Evolutionary conservation across 2,113 vertebrate genomes (phyloP), one percentile per base, ranked within the genome.

Genomic region (Copsychus sechellarum): DNA sequence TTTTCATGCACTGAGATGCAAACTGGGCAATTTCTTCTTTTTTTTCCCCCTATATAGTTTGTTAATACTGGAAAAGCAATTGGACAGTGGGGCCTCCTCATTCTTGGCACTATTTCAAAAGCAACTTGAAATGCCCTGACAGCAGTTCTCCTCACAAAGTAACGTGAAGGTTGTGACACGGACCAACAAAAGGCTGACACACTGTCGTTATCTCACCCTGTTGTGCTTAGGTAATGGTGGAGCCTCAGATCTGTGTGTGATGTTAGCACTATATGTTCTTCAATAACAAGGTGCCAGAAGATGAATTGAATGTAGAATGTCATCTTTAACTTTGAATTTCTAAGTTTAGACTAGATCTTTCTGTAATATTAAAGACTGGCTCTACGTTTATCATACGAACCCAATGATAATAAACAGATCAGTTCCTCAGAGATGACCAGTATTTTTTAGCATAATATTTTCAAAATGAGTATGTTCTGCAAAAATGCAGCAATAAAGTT

Each of bases 51-150:
- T 77, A 51, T 94, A 92, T 86, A 90, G 91, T 96, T 96, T 96
- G 89, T 94, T 97, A 97, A 94, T 96, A 87, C 86, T 86, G 89
- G 81, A 91, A 95, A 96, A 88, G 95, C 93, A 96, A 94, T 92
- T 92, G 96, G 95, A 96, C 94, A 95, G 92, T 96, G 92, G 95
- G 88, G 93, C 42, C 92, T 90, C 94, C 89, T 96, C 86, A 92
- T 91, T 96, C 94, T 95, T 96, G 95, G 91, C 92, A 91, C 92
- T 93, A 87, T 97, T 97, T 97, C 95, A 97, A 96, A 97, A 93
- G 92, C 88, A 73, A 93, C 92, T 94, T 96, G 92, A 96, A 97
- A 97, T 96, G 95, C 94, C 96, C 94, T 97, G 90, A 90, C 96
- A 97, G 95, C 96, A 95, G 92, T 91, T 93, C 92, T 88, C 91